Evolutionary conservation across 2,113 vertebrate species (phyloP).

Genomic region (Marmota flaviventris): DNA sequence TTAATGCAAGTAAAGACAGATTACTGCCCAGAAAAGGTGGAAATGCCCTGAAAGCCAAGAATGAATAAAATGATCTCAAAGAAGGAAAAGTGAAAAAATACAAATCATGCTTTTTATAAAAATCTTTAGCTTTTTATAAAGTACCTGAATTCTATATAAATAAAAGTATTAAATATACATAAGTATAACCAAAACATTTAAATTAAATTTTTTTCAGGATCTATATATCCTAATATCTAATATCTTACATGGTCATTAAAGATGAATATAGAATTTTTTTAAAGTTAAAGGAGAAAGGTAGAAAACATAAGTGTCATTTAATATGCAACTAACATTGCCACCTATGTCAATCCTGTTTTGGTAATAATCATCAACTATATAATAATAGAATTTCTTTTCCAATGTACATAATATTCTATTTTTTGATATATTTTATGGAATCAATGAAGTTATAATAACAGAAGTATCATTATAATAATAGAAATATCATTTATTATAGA

Average conservation of each 20-base stretch:
- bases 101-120: not conserved
- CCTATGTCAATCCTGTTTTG: not conserved
- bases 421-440: not conserved
- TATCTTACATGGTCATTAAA: not conserved
- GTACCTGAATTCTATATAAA: not conserved
- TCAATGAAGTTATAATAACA: not conserved
- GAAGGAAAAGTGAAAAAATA: not conserved
- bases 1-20: not conserved
- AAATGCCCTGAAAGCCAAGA: not conserved
- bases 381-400: not conserved
- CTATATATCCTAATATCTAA: not conserved
- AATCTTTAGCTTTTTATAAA: slow-evolving; percentile 4
- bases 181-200: not conserved
- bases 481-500: too few relatives aligned
- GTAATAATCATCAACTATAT: not conserved
- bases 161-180: not conserved
- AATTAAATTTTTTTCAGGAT: not conserved
- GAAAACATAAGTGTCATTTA: not conserved
- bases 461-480: not conserved
- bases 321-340: not conserved
- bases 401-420: not conserved
- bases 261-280: not conserved
- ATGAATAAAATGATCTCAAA: not conserved
- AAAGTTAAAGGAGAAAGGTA: not conserved
- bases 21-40: not conserved